Evolutionary conservation across 2,888 invertebrate species (phyloP).

Genomic region (Sphinx pinastri): DNA sequence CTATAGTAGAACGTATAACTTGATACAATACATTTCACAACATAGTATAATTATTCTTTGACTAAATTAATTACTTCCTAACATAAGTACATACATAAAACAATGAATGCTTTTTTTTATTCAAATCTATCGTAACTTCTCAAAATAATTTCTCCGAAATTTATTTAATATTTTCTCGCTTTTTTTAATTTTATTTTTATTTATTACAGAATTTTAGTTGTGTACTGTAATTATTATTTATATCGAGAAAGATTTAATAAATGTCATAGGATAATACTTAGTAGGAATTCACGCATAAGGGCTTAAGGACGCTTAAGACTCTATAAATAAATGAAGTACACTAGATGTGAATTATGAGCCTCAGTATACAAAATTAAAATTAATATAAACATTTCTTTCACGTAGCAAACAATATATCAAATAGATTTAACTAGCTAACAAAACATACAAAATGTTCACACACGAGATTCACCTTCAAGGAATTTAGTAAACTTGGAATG

Average conservation of each 20-base stretch:
- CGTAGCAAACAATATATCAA: constrained; percentile 8
- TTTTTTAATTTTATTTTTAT: not conserved
- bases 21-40: constrained; percentile 13
- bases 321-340: not conserved
- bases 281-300: not conserved
- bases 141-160: not conserved
- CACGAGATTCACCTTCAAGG: constrained; percentile 53
- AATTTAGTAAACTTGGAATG: constrained; percentile 41
- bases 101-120: not conserved
- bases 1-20: constrained; percentile 16
- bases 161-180: not conserved
- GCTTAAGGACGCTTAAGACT: not conserved
- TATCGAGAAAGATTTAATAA: not conserved
- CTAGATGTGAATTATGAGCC: constrained; percentile 3
- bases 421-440: constrained; percentile 7
- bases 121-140: not conserved
- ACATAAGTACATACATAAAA: not conserved
- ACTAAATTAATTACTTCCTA: not conserved
- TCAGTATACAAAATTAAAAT: constrained; percentile 16
- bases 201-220: not conserved
- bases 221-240: not conserved
- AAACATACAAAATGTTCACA: constrained; percentile 47
- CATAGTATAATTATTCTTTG: constrained; percentile 9
- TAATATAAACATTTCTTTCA: not conserved
- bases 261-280: not conserved